Base-by-base conservation (phyloP, 2,113 vertebrate genomes). In the Felis catus region DNA sequence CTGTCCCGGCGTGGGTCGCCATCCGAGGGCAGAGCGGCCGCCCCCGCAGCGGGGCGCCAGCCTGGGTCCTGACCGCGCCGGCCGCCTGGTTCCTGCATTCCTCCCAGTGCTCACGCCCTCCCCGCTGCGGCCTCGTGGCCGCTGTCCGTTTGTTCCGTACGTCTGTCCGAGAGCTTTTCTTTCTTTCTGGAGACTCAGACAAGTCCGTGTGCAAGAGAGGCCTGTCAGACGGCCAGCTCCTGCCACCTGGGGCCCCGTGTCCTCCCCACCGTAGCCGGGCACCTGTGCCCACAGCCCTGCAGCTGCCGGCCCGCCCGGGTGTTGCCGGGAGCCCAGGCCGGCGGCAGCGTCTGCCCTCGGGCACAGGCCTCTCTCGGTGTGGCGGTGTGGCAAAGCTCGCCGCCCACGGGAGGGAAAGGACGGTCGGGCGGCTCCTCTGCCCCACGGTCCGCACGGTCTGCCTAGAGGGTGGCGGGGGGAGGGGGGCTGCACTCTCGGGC, bases 121-220 rank as follows among this genome's bases (percentile, higher is more conserved):
- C 33, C 21, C 4, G 16, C 14, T 13, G 1, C 1, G 7, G 21
- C 21, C 21, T 58, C 3, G 10, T 1, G n/a, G 21, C 21, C 8
- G 1, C 55, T 53, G 33, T 21, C 27, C 0, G 0, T 61, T 48
- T n/a, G 71, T 23, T 68, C 23, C 10, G 27, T 39, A 58, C 1
- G 0, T 76, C 33, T 48, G 9, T 36, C 73, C 29, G 10, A 18
- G 18, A 27, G 58, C 31, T 33, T 39, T 45, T 45, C 45, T 45
- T 73, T 58, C 45, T 39, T 55, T 76, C 25, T 51, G 87, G 79
- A 65, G 80, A 27, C 19, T n/a, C 33, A 13, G 18, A 65, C 0
- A 3, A 29, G 33, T 13, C 1, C 65, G 6, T 29, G 45, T 66
- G 45, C 21, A 19, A 25, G 87, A 65, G n/a, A 51, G 23, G 1